Evolutionary conservation across 2,797 vertebrate species (phyloP), one percentile per base, ranked within the genome.

Genomic region (Pristis pectinata): DNA sequence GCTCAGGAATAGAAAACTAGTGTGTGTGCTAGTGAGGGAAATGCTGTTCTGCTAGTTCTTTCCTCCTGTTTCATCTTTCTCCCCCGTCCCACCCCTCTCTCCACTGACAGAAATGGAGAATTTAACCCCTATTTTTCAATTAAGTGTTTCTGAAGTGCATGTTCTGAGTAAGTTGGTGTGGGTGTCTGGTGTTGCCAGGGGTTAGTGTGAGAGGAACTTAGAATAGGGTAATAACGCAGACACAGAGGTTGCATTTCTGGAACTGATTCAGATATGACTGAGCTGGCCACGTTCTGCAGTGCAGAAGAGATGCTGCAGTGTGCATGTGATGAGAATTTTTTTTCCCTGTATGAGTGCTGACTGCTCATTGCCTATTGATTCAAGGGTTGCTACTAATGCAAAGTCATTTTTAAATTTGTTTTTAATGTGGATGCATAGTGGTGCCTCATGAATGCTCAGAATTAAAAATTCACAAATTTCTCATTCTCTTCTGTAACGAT

Each of bases 261-360:
- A 91, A 41, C 64, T 91, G 37, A n/a, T 24, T 91, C 17, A 91
- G n/a, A 91, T 61, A 41, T 37, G 37, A 37, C 59, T 91, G 41
- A 64, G 87, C 59, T 64, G 1, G n/a, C 59, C 87, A 91, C n/a
- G 41, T 19, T 91, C 87, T 91, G 87, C 87, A 91, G 19, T 91
- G 87, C 87, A 91, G 87, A 67, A 67, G 87, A 91, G 34, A 41
- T 91, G 22, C 87, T 91, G 87, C 87, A 91, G 87, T 91, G 87
- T 91, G 87, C 17, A 91, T 91, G 87, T 91, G 87, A 91, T 91
- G 59, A 64, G 59, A 89, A 89, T 64, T 41, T 59, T 53, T 87
- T 53, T 91, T 91, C 17, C 10, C 34, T 61, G 56, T 59, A 37
- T 64, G 19, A 91, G 61, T 64, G n/a, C 61, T 41, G 87, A 27